phyloP scores from a whole-genome alignment of 1,140 invertebrate genomes.

The Chrysoperla carnea region DNA sequence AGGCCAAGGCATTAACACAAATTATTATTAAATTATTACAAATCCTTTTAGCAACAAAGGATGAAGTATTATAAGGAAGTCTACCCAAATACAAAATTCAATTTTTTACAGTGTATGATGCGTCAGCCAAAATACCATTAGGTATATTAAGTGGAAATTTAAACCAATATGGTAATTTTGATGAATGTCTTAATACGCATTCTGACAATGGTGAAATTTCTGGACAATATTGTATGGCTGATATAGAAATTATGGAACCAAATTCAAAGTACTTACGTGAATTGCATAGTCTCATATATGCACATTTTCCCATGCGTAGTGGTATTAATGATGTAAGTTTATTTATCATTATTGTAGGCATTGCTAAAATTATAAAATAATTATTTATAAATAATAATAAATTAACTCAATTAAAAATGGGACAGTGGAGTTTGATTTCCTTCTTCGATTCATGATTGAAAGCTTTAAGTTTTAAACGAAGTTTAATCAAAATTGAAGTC shows the following conservation, averaged over 20 bases:
- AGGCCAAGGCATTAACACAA: too few relatives aligned
- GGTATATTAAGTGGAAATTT: constrained; percentile 39
- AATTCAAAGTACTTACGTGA: constrained; percentile 21
- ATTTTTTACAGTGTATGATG: constrained; percentile 37
- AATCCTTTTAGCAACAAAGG: too few relatives aligned
- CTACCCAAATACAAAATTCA: constrained; percentile 1
- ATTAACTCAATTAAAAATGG: too few relatives aligned
- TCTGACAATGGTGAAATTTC: constrained; percentile 18
- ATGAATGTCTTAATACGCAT: constrained; percentile 31
- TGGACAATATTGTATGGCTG: constrained; percentile 40
- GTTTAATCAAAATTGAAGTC: too few relatives aligned
- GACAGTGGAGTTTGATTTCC: too few relatives aligned
- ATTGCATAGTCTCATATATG: constrained; percentile 32
- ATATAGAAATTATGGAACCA: constrained; percentile 27
- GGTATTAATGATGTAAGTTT: constrained; percentile 37
- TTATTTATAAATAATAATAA: too few relatives aligned
- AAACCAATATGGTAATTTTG: constrained; percentile 42
- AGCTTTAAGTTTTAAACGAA: too few relatives aligned
- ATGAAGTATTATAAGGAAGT: background rate
- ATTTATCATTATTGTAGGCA: too few relatives aligned
- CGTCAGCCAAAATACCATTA: constrained; percentile 37
- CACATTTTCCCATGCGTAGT: constrained; percentile 35
- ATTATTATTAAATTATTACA: too few relatives aligned
- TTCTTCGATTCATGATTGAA: too few relatives aligned
- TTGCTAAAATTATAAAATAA: too few relatives aligned